phyloP scores from a whole-genome alignment of 2,888 invertebrate species.

The Eurytoma californica region DNA sequence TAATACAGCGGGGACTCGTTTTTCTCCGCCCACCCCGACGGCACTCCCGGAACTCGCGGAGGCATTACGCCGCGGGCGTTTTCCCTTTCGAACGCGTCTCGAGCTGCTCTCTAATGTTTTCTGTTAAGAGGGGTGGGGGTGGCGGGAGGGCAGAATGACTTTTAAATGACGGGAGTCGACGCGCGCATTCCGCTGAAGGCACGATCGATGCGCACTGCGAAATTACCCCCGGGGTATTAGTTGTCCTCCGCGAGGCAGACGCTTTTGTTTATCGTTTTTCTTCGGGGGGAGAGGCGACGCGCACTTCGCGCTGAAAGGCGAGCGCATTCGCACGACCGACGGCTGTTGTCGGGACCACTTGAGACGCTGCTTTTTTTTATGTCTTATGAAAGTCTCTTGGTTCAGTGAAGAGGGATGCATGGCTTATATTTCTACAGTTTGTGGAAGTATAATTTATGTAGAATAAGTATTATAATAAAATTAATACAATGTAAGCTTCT shows the following conservation, averaged over 20 bases:
- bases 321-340: background rate
- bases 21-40: background rate
- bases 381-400: too few species aligned
- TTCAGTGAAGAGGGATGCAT: too few species aligned
- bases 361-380: background rate
- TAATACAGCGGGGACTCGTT: conserved; percentile 29
- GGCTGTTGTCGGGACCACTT: conserved; percentile 1
- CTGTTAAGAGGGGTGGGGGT: background rate
- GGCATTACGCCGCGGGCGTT: conserved; percentile 7
- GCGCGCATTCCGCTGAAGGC: background rate
- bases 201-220: conserved; percentile 1
- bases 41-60: background rate
- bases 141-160: conserved; percentile 17
- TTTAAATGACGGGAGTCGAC: conserved; percentile 25
- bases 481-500: too few species aligned
- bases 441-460: too few species aligned
- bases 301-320: background rate
- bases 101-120: conserved; percentile 37
- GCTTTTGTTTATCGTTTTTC: conserved; percentile 1
- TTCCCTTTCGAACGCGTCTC: background rate
- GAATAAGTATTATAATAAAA: too few species aligned
- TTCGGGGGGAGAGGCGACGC: background rate
- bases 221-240: conserved; percentile 14
- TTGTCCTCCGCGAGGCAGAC: background rate
- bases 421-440: too few species aligned